phyloP scores from a whole-genome alignment of 2,888 invertebrate genomes.

The Cantharis nigra region DNA sequence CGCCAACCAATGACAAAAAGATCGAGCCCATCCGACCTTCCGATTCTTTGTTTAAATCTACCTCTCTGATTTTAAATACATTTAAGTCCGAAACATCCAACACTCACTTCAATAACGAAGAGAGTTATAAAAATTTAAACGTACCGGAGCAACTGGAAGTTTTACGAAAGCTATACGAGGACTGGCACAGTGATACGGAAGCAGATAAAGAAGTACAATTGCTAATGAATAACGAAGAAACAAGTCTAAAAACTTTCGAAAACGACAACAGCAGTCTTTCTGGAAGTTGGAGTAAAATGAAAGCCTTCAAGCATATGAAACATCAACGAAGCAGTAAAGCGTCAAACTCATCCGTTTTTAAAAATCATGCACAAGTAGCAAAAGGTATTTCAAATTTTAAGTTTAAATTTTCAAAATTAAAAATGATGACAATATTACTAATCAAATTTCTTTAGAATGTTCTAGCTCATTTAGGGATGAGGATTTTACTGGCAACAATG shows the following conservation, averaged over 20 bases:
- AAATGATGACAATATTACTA: neutral
- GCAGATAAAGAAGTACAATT: constrained; percentile 67
- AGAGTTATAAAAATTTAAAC: constrained; percentile 22
- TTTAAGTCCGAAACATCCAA: constrained; percentile 43
- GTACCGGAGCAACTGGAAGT: constrained; percentile 52
- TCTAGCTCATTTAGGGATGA: neutral
- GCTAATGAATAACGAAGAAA: constrained; percentile 55
- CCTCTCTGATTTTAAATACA: constrained; percentile 55
- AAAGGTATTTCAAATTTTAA: constrained; percentile 46
- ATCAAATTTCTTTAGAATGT: neutral
- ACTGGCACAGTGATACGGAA: constrained; percentile 58
- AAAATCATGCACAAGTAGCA: constrained; percentile 48
- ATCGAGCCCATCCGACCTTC: neutral
- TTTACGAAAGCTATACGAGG: constrained; percentile 54
- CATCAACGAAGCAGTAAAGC: constrained; percentile 37
- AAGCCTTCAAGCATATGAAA: constrained; percentile 55
- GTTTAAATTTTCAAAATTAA: neutral
- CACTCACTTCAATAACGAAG: constrained; percentile 12
- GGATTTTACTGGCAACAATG: neutral
- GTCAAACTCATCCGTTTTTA: constrained; percentile 35
- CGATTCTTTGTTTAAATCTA: constrained; percentile 50
- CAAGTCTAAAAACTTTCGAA: constrained; percentile 35
- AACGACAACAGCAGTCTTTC: constrained; percentile 54
- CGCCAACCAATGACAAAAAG: constrained; percentile 38
- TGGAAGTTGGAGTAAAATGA: constrained; percentile 64